Evolutionary conservation across 2,113 vertebrate genomes (phyloP).

Genomic region (Strix uralensis): DNA sequence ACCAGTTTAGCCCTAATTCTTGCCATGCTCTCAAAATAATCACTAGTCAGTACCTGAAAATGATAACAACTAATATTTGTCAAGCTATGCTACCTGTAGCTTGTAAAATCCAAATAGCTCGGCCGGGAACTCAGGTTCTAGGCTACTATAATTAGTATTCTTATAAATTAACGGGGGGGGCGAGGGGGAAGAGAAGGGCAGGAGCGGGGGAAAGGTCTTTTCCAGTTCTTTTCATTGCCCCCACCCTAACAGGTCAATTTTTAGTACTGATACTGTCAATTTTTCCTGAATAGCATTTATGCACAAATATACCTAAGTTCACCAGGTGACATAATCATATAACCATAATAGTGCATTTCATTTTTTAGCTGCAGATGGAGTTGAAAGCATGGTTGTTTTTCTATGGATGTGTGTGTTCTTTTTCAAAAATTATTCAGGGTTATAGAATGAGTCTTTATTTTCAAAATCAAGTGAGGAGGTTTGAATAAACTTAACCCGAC

Average conservation of each 20-base stretch:
- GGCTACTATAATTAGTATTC: not conserved
- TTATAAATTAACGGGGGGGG: not conserved
- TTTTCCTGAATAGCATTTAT: not conserved
- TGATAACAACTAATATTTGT: not conserved
- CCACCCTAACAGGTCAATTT: not conserved
- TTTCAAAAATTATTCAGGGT: not conserved
- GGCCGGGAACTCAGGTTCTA: not conserved
- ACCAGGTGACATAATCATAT: not conserved
- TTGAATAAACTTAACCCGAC: not conserved
- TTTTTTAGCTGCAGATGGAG: not conserved
- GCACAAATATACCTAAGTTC: not conserved
- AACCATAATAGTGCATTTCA: not conserved
- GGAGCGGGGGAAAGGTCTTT: no score
- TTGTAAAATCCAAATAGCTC: not conserved
- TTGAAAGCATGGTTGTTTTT: not conserved
- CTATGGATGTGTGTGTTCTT: not conserved
- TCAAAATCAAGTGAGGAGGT: not conserved
- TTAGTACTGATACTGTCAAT: not conserved
- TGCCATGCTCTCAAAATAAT: not conserved
- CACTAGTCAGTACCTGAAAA: not conserved
- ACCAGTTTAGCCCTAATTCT: not conserved
- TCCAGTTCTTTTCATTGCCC: not conserved
- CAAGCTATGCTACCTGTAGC: not conserved
- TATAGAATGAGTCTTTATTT: not conserved
- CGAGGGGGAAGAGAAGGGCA: no score